Evolutionary conservation across 2,113 vertebrate species (phyloP).

Genomic region (Sylvietta virens): DNA sequence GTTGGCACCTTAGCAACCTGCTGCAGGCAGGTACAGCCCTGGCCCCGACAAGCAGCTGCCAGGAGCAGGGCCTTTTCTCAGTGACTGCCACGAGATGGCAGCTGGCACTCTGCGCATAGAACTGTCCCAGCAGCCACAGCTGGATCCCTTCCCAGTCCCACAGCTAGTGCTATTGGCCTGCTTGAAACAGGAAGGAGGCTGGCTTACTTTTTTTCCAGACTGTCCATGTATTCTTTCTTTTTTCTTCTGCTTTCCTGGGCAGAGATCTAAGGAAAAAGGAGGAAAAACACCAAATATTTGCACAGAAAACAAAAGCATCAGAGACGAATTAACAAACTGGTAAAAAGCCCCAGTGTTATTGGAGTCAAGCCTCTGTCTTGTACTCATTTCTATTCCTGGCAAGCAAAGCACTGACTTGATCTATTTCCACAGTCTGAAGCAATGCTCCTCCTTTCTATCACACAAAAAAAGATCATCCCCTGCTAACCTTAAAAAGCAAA

Average conservation of each 20-base stretch:
- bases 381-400: constrained; percentile 1
- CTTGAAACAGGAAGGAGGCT: neutral
- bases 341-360: neutral
- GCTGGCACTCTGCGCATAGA: neutral
- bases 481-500: neutral
- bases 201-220: constrained; percentile 94
- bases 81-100: constrained; percentile 71
- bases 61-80: constrained; percentile 14
- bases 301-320: neutral
- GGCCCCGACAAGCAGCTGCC: neutral
- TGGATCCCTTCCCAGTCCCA: constrained; percentile 35
- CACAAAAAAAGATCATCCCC: neutral
- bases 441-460: neutral
- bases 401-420: neutral
- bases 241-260: constrained; percentile 98
- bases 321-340: neutral
- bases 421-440: constrained; percentile 3
- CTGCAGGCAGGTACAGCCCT: neutral
- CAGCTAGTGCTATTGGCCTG: neutral
- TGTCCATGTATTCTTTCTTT: constrained; percentile 99
- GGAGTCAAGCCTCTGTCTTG: neutral
- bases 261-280: constrained; percentile 82
- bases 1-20: fast-evolving
- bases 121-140: constrained; percentile 1
- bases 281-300: constrained; percentile 25